A percentile compares a stretch with the other conserved stretches of the same genome.
Evolutionary conservation across 2,113 vertebrate species (phyloP).

Genomic region (Lanius collurio): DNA sequence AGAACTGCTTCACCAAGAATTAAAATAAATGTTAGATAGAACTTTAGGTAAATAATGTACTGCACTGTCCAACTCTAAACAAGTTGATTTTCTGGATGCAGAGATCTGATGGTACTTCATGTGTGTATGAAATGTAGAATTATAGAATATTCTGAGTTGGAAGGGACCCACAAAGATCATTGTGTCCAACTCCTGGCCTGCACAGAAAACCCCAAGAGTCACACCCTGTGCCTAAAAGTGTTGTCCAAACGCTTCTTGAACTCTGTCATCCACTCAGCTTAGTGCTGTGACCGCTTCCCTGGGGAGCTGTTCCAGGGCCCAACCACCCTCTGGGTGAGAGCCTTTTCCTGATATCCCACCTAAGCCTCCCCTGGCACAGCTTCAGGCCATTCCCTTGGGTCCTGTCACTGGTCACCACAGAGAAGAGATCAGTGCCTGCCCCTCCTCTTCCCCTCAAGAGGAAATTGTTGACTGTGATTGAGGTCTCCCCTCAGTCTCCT

Average conservation of each 20-base stretch:
- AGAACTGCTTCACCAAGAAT: not conserved
- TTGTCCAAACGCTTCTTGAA: not conserved
- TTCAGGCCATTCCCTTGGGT: not conserved
- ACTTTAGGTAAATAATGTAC: not conserved
- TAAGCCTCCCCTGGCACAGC: not conserved
- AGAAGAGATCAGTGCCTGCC: not conserved
- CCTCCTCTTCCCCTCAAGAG: not conserved
- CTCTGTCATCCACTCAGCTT: not conserved
- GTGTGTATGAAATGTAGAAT: not conserved
- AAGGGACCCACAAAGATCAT: not conserved
- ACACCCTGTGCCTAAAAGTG: accelerated
- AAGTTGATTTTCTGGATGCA: not conserved
- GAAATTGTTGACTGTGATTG: not conserved
- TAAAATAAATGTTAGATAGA: not conserved
- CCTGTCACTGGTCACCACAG: not conserved
- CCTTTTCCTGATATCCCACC: not conserved
- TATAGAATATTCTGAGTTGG: not conserved
- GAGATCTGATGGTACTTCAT: not conserved
- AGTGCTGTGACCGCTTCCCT: not conserved
- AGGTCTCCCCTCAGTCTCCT: not conserved
- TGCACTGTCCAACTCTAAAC: not conserved
- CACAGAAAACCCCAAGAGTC: not conserved
- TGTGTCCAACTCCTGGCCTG: not conserved
- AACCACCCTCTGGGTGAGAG: not conserved
- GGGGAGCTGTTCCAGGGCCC: not conserved